Conservation (phyloP, 2,113 vertebrate species). For the Cairina moschata region DNA sequence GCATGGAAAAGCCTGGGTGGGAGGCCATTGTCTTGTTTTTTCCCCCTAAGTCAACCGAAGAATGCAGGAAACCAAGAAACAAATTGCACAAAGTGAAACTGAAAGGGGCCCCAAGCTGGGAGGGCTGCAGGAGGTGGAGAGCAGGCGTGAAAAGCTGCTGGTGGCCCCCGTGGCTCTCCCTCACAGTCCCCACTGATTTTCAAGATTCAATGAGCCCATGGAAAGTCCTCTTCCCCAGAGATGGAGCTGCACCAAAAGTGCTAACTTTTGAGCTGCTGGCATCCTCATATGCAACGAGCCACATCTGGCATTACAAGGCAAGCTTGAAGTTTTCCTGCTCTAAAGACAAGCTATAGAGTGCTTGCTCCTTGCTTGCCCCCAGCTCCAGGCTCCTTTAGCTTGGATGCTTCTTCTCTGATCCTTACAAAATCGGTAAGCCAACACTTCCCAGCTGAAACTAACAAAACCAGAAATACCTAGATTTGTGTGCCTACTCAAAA, state of each 20-base stretch:
- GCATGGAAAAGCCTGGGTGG: accelerated
- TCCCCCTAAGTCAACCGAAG: neutral
- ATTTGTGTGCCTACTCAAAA: neutral
- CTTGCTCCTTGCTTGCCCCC: neutral
- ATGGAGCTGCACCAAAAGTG: neutral
- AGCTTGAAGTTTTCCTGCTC: neutral
- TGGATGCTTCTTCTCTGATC: neutral
- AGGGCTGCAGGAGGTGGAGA: neutral
- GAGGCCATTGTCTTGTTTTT: neutral
- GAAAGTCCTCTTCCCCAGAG: neutral
- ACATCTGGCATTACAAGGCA: neutral
- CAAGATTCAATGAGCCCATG: neutral
- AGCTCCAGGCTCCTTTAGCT: neutral
- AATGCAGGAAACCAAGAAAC: neutral
- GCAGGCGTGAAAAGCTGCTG: neutral
- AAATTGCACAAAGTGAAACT: neutral
- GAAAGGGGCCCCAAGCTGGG: accelerated
- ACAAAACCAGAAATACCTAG: neutral
- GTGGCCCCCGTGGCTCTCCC: accelerated
- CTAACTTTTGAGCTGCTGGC: neutral
- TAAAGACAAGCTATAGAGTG: neutral
- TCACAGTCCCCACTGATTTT: neutral
- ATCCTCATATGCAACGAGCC: neutral
- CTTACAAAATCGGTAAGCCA: neutral
- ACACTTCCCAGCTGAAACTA: neutral